These are phyloP conservation scores for Epinephelus awoara DNA, from an alignment of 2,797 vertebrate genomes.

Conservation along the genomic window DNA sequence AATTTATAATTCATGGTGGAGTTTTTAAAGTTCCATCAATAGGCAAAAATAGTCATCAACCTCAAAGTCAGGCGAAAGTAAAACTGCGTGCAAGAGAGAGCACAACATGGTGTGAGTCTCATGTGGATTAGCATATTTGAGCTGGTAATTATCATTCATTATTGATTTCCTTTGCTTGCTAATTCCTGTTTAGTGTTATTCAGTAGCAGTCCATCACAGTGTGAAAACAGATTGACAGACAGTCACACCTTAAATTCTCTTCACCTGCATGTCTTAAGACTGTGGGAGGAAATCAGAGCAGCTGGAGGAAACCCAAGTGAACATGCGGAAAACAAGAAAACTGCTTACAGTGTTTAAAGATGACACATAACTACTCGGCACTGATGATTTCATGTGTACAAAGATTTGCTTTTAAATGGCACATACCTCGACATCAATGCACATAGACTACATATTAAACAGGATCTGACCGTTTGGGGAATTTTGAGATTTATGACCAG, in stretches of 20 bases:
- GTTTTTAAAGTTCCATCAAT: conserved; percentile 23
- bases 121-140: conserved; percentile 43
- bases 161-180: conserved; percentile 49
- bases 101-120: conserved; percentile 9
- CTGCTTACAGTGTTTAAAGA: not conserved
- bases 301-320: conserved; percentile 21
- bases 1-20: conserved; percentile 29
- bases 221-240: conserved; percentile 44
- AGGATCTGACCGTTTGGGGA: not conserved
- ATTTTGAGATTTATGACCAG: not conserved
- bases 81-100: conserved; percentile 15
- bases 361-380: not conserved
- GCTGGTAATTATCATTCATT: conserved; percentile 45
- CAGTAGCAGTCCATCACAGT: conserved; percentile 32
- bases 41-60: conserved; percentile 12
- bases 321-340: not conserved
- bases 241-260: conserved; percentile 19
- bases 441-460: not conserved
- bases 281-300: conserved; percentile 29
- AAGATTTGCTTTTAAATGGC: not conserved
- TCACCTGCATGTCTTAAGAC: conserved; percentile 20
- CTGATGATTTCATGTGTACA: not conserved
- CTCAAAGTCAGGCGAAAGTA: conserved; percentile 19
- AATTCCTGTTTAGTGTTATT: conserved; percentile 37
- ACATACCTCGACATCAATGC: not conserved